Percentiles rank a stretch among this genome's conserved stretches.
These are phyloP conservation scores for Thymallus thymallus DNA, from an alignment of 2,113 vertebrate species.

Conservation along the genomic window DNA sequence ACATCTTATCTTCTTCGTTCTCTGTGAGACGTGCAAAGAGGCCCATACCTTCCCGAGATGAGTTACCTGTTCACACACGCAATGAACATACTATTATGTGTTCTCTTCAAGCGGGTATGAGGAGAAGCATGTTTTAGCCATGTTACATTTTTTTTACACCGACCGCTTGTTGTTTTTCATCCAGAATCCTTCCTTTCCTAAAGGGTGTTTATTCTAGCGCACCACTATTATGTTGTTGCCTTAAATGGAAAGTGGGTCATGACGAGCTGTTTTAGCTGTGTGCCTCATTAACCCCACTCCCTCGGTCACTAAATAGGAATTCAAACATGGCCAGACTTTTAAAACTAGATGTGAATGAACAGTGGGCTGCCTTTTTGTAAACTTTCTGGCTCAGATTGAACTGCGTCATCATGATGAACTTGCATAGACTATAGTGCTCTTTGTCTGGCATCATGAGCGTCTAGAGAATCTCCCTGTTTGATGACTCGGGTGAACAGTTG, in stretches of 20 bases:
- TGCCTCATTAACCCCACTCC: neutral
- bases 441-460: too few species aligned
- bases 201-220: neutral
- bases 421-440: neutral
- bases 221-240: constrained; percentile 4
- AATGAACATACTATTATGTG: too few species aligned
- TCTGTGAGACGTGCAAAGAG: too few species aligned
- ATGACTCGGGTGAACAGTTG: too few species aligned
- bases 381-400: neutral
- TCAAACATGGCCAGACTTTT: neutral
- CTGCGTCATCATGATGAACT: too few species aligned
- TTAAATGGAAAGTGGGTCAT: constrained; percentile 21
- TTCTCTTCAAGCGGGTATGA: too few species aligned
- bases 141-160: neutral
- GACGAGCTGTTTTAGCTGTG: neutral
- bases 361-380: neutral
- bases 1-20: too few species aligned
- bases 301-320: constrained; percentile 13
- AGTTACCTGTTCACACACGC: too few species aligned
- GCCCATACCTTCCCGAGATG: too few species aligned
- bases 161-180: neutral
- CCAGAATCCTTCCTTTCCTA: neutral
- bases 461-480: too few species aligned
- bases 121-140: too few species aligned
- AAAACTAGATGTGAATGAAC: neutral